Evolutionary conservation across 2,113 vertebrate genomes (phyloP), one percentile per base, ranked within the genome.

Genomic region (Sapayoa aenigma): DNA sequence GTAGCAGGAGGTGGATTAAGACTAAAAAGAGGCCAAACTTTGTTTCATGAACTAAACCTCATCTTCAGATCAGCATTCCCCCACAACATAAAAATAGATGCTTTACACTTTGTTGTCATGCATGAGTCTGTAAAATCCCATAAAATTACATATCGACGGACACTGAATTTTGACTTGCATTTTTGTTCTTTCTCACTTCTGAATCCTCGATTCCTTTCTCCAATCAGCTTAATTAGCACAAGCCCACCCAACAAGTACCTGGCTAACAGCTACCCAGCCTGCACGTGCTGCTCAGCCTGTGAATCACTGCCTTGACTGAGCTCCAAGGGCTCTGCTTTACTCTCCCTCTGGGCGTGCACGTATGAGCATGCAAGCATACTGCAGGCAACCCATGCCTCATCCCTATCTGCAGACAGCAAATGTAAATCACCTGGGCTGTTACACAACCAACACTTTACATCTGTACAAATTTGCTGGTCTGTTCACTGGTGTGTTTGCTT

Each of bases 221-320:
- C 63, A 59, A 47, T 37, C 87, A 93, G 47, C 50, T 55, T 62
- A 93, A 83, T 83, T 42, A 94, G 59, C 63, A 75, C 35, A 35
- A 93, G 94, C 93, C 95, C 94, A 96, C 95, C 94, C 93, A 96
- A 91, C 63, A 67, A 94, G 90, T 60, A 50, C 55, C 63, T 86
- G 79, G 50, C 63, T 89, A 93, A 85, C 75, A 95, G 75, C 63
- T 93, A 18, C 75, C 71, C 31, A 52, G 53, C 75, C 86, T 17
- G 9, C 25, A 33, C 33, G 52, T 58, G 94, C 75, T 91, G 59
- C 79, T 93, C 65, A 89, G 85, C 90, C 75, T 88, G 76, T 97
- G 96, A 97, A 81, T 97, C 93, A 96, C 85, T 6, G 35, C 88
- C 85, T 96, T 96, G 93, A 93, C 88, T 78, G 83, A 56, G 85